Conservation (phyloP, 2,113 vertebrate genomes). For the Spilogale gracilis region DNA sequence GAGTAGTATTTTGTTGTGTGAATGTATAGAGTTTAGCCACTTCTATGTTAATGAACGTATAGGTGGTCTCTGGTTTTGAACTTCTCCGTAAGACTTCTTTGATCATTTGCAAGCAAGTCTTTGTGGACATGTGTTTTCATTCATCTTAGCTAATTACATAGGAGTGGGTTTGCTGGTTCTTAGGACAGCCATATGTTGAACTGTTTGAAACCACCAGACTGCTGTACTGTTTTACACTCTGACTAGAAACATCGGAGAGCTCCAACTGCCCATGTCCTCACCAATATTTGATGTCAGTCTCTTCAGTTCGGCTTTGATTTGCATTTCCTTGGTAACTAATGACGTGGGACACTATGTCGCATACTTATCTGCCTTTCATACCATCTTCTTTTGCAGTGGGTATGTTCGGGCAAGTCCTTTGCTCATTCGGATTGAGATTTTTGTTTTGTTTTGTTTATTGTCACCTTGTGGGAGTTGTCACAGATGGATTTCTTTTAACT, state of each 20-base stretch:
- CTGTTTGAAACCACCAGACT: background rate
- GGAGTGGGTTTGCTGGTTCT: background rate
- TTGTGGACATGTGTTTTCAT: background rate
- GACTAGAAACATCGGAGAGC: background rate
- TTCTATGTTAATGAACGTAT: background rate
- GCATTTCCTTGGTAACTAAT: conserved; percentile 1
- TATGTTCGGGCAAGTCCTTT: background rate
- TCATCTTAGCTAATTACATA: conserved; percentile 11
- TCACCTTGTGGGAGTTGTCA: background rate
- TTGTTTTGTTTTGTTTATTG: background rate
- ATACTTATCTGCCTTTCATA: background rate
- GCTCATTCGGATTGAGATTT: background rate
- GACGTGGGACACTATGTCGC: background rate
- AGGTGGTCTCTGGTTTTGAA: background rate
- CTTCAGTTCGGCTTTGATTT: conserved; percentile 12
- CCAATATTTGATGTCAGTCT: background rate
- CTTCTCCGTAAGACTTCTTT: background rate
- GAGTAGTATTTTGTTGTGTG: background rate
- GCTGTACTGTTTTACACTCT: background rate
- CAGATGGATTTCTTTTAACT: conserved; percentile 3
- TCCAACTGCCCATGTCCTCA: background rate
- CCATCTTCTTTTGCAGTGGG: background rate
- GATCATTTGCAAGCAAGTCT: conserved; percentile 13
- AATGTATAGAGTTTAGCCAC: background rate
- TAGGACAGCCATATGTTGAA: background rate